Percentiles rank a stretch among this genome's conserved stretches.
phyloP scores from a whole-genome alignment of 2,113 vertebrate species.

The Pseudois nayaur region DNA sequence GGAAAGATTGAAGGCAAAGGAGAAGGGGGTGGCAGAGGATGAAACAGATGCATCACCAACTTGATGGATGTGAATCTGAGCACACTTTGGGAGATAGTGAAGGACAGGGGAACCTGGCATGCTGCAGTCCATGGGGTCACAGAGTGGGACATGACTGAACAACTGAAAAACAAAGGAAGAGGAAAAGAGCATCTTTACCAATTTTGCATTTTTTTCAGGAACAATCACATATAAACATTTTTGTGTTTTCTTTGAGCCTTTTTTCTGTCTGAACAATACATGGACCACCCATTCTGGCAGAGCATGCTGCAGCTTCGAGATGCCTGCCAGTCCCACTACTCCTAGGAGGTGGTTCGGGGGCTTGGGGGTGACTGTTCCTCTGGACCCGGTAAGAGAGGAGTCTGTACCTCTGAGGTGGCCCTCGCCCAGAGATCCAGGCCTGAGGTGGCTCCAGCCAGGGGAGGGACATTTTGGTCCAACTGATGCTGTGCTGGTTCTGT shows the following conservation, averaged over 20 bases:
- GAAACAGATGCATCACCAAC: background rate
- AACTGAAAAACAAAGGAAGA: background rate
- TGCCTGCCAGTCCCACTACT: background rate
- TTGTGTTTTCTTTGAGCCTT: background rate
- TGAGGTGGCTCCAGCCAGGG: background rate
- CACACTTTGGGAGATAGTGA: background rate
- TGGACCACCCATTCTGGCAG: background rate
- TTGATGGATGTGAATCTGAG: background rate
- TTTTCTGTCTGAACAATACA: background rate
- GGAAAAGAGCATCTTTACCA: background rate
- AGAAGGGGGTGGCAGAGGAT: background rate
- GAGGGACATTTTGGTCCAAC: background rate
- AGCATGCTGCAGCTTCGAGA: background rate
- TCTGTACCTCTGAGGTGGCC: background rate
- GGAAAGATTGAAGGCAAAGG: background rate
- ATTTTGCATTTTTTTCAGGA: background rate
- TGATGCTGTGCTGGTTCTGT: too few species aligned
- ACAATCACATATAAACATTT: background rate
- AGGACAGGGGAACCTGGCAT: background rate
- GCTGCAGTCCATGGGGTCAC: background rate
- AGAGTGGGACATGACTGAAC: background rate
- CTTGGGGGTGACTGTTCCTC: background rate
- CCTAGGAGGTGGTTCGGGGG: fast-evolving
- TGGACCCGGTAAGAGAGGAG: background rate
- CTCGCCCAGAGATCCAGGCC: background rate